These are phyloP conservation scores for Tanypteryx hageni DNA, from an alignment of 2,888 invertebrate species.

Conservation along the genomic window DNA sequence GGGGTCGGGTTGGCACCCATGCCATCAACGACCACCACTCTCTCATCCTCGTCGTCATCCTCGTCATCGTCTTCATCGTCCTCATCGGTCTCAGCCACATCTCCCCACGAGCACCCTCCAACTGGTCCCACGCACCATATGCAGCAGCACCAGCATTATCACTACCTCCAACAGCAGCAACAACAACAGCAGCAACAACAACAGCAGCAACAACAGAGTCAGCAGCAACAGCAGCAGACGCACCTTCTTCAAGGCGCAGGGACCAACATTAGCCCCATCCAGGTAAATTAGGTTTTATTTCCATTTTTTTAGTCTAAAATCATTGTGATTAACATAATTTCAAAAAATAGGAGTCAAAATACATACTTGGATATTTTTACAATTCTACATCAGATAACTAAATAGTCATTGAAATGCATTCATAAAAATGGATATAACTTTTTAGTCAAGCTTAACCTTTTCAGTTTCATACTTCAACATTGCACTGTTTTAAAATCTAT, in stretches of 20 bases:
- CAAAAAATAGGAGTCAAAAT: no score
- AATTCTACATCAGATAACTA: no score
- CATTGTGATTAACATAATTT: no score
- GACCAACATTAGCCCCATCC: constrained; percentile 47
- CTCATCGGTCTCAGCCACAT: constrained; percentile 47
- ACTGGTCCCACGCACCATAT: constrained; percentile 73
- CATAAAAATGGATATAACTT: no score
- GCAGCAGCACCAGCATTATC: constrained; percentile 73
- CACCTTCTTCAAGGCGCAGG: constrained; percentile 49
- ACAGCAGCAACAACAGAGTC: constrained; percentile 70
- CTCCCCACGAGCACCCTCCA: constrained; percentile 46
- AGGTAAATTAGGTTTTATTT: background rate
- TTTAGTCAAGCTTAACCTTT: no score
- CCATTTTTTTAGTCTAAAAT: no score
- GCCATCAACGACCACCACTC: constrained; percentile 20
- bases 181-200: constrained; percentile 75
- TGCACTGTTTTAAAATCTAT: background rate
- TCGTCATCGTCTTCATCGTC: constrained; percentile 42
- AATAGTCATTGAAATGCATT: no score
- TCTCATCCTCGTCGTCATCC: constrained; percentile 40
- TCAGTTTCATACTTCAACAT: no score
- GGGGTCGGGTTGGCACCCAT: constrained; percentile 36
- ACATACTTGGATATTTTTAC: no score
- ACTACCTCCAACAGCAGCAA: constrained; percentile 76
- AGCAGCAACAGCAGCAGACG: constrained; percentile 73